A percentile compares a stretch with the other conserved stretches of the same genome.
phyloP scores from a whole-genome alignment of 2,113 vertebrate genomes.

The Lepus americanus region DNA sequence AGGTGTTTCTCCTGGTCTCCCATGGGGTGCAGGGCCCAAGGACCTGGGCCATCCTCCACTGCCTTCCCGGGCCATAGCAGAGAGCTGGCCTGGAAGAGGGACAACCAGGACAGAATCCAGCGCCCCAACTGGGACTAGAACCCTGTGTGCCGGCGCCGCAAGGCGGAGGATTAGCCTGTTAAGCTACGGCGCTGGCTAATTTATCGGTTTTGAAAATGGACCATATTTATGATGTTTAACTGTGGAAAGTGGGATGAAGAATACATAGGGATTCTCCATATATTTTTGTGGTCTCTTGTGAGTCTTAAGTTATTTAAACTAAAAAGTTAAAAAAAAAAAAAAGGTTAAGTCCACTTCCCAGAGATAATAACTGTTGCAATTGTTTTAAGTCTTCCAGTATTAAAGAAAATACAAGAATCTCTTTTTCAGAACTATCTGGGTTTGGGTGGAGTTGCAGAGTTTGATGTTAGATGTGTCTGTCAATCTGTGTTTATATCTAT shows the following conservation, averaged over 20 bases:
- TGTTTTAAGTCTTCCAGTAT: background rate
- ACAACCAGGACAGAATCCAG: too few species aligned
- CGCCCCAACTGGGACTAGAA: too few species aligned
- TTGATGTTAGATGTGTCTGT: background rate
- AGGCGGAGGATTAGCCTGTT: too few species aligned
- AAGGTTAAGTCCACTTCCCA: background rate
- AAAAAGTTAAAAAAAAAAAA: background rate
- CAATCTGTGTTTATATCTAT: background rate
- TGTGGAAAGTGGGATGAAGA: background rate
- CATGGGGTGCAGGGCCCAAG: too few species aligned
- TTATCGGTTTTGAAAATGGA: background rate
- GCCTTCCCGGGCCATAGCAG: too few species aligned
- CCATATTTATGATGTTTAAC: background rate
- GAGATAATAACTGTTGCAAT: background rate
- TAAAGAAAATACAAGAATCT: background rate
- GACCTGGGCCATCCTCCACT: too few species aligned
- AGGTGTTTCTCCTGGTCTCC: too few species aligned
- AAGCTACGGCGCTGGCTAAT: background rate
- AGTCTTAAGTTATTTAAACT: slow-evolving; percentile 3
- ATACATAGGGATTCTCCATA: background rate
- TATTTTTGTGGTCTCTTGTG: background rate
- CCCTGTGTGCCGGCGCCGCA: too few species aligned
- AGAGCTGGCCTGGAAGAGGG: too few species aligned
- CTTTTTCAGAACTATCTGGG: background rate
- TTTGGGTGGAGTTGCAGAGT: slow-evolving; percentile 25